phyloP scores from a whole-genome alignment of 2,888 invertebrate species.

The Muscina levida region DNA sequence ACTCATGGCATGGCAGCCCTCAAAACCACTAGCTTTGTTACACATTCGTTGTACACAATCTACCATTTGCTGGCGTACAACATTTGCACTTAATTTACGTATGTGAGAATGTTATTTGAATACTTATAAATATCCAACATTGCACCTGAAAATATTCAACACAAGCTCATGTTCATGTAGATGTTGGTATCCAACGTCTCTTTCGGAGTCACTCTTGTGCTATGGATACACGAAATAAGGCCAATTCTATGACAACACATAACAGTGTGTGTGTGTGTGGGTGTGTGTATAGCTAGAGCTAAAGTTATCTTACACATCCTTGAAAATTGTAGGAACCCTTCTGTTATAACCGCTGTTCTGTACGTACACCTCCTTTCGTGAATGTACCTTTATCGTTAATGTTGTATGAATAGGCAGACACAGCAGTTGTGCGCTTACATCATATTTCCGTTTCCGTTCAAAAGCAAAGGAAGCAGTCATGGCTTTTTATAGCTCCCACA shows the following conservation, averaged over 20 bases:
- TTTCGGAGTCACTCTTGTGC: conserved; percentile 14
- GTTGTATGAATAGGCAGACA: background rate
- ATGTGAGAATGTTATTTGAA: conserved; percentile 38
- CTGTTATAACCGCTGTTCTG: background rate
- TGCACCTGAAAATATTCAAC: background rate
- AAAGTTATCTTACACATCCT: background rate
- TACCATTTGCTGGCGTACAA: too few species aligned
- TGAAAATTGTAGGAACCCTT: conserved; percentile 14
- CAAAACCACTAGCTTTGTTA: conserved; percentile 21
- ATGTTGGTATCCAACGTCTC: background rate
- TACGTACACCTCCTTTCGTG: background rate
- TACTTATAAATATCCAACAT: background rate
- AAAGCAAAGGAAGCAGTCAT: conserved; percentile 28
- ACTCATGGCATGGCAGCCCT: background rate
- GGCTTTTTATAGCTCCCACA: conserved; percentile 37
- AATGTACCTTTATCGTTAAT: conserved; percentile 46
- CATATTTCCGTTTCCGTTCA: conserved; percentile 61
- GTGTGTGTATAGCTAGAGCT: too few species aligned
- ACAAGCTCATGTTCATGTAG: too few species aligned
- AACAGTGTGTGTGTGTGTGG: too few species aligned
- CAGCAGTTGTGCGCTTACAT: conserved; percentile 44
- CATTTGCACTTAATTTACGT: conserved; percentile 51
- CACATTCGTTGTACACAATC: too few species aligned
- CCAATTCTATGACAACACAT: conserved; percentile 25
- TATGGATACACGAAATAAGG: conserved; percentile 33